Conservation (phyloP, 64 coral and sea anemone species). For the Porites australiensis region DNA sequence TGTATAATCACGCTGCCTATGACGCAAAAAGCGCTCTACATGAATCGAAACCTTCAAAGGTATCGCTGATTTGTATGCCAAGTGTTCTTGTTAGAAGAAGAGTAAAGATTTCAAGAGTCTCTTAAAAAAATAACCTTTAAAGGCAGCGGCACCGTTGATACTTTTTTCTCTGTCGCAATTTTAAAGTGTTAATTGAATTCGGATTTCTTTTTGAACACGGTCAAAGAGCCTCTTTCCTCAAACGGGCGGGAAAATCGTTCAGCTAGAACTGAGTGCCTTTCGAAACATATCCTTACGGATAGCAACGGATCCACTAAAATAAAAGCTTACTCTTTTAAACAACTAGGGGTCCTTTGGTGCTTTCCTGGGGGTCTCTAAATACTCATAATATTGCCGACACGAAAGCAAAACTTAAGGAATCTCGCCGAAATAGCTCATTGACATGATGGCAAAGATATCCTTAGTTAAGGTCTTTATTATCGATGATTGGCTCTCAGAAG, state of each 20-base stretch:
- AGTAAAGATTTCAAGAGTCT: neutral
- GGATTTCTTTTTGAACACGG: constrained; percentile 1
- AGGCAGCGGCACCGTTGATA: neutral
- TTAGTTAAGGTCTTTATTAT: constrained; percentile 9
- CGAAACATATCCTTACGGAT: no score
- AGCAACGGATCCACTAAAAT: neutral
- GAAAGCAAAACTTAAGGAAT: neutral
- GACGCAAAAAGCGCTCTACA: constrained; percentile 9
- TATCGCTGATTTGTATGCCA: no score
- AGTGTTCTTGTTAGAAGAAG: no score
- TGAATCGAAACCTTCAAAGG: neutral
- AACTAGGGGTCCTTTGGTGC: neutral
- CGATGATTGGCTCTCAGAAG: neutral
- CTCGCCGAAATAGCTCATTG: constrained; percentile 1
- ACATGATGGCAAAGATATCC: constrained; percentile 6
- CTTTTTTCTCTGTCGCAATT: neutral
- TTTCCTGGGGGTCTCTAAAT: constrained; percentile 2
- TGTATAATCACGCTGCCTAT: neutral
- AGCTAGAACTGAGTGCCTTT: neutral
- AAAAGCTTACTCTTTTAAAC: neutral
- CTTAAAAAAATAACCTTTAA: neutral
- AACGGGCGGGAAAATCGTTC: neutral
- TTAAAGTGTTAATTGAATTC: constrained; percentile 23
- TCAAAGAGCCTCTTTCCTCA: neutral
- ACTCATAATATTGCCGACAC: neutral